Base-by-base conservation (phyloP, 2,113 vertebrate species). In the Hemichromis elongatus region DNA sequence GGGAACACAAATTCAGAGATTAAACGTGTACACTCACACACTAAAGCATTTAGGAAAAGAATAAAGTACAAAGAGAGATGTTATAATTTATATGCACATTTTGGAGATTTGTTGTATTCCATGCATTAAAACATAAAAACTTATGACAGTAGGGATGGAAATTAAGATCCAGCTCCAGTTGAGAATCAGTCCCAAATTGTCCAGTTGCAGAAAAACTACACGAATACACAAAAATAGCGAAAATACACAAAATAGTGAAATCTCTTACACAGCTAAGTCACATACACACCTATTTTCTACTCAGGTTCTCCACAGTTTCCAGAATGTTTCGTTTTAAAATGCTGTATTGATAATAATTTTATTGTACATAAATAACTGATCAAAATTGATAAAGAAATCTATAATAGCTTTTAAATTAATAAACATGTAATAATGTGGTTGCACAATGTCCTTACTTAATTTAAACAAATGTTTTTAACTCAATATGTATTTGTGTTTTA, bases 1-100 rank as follows among this genome's bases (percentile, higher is more conserved):
- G 85, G 84, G 82, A 94, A 86, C 79, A 88, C 78, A 13, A 42
- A 84, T 57, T 83, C 80, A 53, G 47, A 75, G 18, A 81, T 73
- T 61, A 14, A 56, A 63, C 28, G 42, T 37, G 16, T 52, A 73
- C 28, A 68, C 77, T 77, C 33, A 57, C 84, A 40, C 42, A 7
- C 57, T 2, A 3, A 50, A 78, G 18, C 26, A 70, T 61, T 35
- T 7, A 66, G 24, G n/a, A 56, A 57, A 77, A 28, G 35, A 6
- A 47, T 50, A 28, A 73, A 30, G 59, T 30, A 30, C 9, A 30
- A 30, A 50, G 68, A 19, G 4, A 50, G 10, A n/a, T 28, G 5
- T 4, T 75, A 75, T 30, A 50, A 30, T 75, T 8, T 75, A 50
- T 30, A 8, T n/a, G 8, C 16, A 50, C 19, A 50, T 75, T 75